Base-by-base conservation (phyloP, 2,888 invertebrate genomes). In the Leucoptera coffeella region DNA sequence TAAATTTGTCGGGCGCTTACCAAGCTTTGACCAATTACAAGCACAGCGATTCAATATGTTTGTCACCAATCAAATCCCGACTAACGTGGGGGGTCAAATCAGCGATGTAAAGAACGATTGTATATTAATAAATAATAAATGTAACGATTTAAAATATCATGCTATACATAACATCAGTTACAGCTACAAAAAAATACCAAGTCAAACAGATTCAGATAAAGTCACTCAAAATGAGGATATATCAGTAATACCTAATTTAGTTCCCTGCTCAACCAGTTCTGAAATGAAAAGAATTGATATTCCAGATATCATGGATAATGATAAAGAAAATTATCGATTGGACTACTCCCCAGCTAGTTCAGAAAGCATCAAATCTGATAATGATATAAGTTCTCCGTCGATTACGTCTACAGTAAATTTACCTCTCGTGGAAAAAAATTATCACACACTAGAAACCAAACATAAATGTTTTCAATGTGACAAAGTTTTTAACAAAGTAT, bases 401-500 rank as follows among this genome's bases (percentile, higher is more conserved):
- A 54, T 64, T 12, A 42, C 62, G 4, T 64, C 67, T 20, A 62
- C 64, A 2, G 61, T 62, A 27, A 56, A 50, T 38, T 59, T 61
- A 21, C 69, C 71, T 7, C 55, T 71, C 22, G 42, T 55, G 4
- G 65, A 67, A 41, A 49, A 62, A 27, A 71, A 67, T 38, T 56
- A 59, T 32, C n/a, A n/a, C n/a, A n/a, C n/a, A n/a, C n/a, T n/a
- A n/a, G n/a, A n/a, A n/a, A n/a, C n/a, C n/a, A n/a, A 67, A 27
- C 78, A 80, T 51, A 84, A 82, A 56, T 91, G 90, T 56, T 74
- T 79, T 44, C 82, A 84, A 45, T 92, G 91, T 59, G 80, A 85
- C 51, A 90, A 90, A 55, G 61, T 80, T 22, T 91, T 91, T 61
- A 85, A 85, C 52, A 86, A 85, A 43, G 81, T 84, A 26, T 91